Evolutionary conservation across 2,113 vertebrate species (phyloP).

Genomic region (Ptilonorhynchus violaceus): DNA sequence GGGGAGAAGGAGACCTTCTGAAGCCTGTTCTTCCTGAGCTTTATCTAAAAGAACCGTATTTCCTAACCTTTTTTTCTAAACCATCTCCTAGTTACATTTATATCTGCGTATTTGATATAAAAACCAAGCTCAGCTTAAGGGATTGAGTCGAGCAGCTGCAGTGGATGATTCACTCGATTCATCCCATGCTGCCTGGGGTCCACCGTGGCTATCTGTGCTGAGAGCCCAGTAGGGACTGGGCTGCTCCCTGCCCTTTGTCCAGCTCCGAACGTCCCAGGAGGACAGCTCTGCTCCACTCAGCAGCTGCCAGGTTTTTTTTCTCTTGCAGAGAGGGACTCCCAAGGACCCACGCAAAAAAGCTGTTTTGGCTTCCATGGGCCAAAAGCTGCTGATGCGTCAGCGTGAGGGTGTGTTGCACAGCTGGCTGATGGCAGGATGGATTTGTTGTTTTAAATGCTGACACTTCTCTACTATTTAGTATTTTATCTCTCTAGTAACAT

Average conservation of each 20-base stretch:
- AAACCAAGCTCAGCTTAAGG: background rate
- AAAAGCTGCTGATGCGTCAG: background rate
- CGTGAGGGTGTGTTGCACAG: background rate
- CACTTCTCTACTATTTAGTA: background rate
- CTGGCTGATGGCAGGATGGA: background rate
- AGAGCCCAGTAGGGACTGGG: background rate
- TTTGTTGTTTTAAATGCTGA: background rate
- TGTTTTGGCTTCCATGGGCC: background rate
- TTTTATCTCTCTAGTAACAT: background rate
- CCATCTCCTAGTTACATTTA: background rate
- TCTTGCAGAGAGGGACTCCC: background rate
- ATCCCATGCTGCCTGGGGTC: background rate
- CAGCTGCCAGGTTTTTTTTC: background rate
- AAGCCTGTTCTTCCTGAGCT: background rate
- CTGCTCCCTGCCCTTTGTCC: slow-evolving; percentile 5
- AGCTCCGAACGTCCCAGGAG: background rate
- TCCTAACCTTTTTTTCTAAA: background rate
- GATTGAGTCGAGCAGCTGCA: background rate
- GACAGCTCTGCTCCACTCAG: background rate
- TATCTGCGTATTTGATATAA: background rate
- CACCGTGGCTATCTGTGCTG: background rate
- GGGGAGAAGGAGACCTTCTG: background rate
- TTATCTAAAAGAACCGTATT: background rate
- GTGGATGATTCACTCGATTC: background rate
- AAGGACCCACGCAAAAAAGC: background rate